Conservation (phyloP, 2,888 invertebrate genomes). For the Sarcophaga rosellei region DNA sequence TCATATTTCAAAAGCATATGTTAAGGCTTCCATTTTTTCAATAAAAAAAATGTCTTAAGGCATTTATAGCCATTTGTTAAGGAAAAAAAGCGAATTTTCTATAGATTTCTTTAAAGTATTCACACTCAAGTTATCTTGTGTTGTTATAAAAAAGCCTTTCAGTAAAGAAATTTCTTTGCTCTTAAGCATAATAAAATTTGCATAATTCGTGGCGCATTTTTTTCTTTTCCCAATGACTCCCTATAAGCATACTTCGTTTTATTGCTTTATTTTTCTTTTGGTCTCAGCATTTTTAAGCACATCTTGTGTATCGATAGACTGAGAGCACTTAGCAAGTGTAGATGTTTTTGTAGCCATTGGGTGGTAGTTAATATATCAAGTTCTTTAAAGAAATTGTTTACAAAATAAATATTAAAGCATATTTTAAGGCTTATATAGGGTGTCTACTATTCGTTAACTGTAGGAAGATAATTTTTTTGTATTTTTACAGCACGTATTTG, state of each 20-base stretch:
- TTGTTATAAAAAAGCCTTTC: too few species aligned
- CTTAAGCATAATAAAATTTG: slow-evolving; percentile 41
- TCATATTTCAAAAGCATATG: neutral
- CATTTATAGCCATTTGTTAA: too few species aligned
- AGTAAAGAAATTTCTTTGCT: neutral
- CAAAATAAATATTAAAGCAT: neutral
- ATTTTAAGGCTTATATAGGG: neutral
- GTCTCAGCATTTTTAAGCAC: slow-evolving; percentile 5
- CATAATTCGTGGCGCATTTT: slow-evolving; percentile 19
- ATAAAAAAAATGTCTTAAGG: too few species aligned
- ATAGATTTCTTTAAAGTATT: too few species aligned
- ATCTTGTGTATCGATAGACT: neutral
- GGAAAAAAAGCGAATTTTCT: too few species aligned
- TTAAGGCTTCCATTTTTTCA: too few species aligned
- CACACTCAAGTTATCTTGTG: too few species aligned
- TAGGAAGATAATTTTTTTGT: neutral
- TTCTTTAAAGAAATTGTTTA: neutral
- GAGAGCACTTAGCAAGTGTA: slow-evolving; percentile 25
- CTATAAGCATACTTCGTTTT: neutral
- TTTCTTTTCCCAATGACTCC: too few species aligned
- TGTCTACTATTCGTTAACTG: neutral
- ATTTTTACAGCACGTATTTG: slow-evolving; percentile 48
- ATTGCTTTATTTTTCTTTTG: slow-evolving; percentile 30
- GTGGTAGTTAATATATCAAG: neutral
- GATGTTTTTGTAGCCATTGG: neutral